Base-by-base conservation (phyloP, 2,888 invertebrate genomes). In the Trachelus troglodyta region DNA sequence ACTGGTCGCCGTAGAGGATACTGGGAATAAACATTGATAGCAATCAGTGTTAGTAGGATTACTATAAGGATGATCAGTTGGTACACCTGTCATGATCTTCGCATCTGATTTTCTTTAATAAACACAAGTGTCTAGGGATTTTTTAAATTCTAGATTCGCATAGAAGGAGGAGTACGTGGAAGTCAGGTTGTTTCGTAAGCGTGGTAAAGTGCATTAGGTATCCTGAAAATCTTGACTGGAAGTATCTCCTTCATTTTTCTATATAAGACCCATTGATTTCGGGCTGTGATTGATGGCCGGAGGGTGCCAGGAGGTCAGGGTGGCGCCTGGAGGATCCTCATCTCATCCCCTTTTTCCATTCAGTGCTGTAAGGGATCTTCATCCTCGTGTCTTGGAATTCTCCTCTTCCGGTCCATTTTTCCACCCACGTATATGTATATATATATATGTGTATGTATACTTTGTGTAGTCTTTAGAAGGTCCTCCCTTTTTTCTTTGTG, bases 251-350 rank as follows among this genome's bases (percentile, higher is more conserved):
- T 56, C 56, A 56, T 56, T 56, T 56, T 56, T 56, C 56, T 56
- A 23, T 56, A 56, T 56, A 56, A 56, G 76, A 56, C 73, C 69
- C 86, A 86, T 86, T 87, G 86, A 86, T 85, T 87, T 85, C 80
- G 56, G 69, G 56, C 56, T 6, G 87, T 86, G 86, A 86, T 87
- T 84, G 85, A 86, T 86, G 85, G 83, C 82, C 78, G 81, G 82
- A 56, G 84, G 86, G 86, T 87, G 85, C 84, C 78, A 80, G 76
- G 80, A 80, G 86, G 86, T 86, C 87, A 84, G 77, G 79, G 83
- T 86, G 86, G 86, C 86, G 87, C 87, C 86, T 84, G 33, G 69
- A 68, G 75, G 73, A 75, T 76, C 73, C 76, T 74, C 76, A 34
- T 69, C 75, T 56, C 68, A 74, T 76, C 76, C 69, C 78, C 69